These are phyloP conservation scores for Oscarella lobularis DNA, from an alignment of 37 sponge, comb jelly and placozoan species.

Conservation along the genomic window DNA sequence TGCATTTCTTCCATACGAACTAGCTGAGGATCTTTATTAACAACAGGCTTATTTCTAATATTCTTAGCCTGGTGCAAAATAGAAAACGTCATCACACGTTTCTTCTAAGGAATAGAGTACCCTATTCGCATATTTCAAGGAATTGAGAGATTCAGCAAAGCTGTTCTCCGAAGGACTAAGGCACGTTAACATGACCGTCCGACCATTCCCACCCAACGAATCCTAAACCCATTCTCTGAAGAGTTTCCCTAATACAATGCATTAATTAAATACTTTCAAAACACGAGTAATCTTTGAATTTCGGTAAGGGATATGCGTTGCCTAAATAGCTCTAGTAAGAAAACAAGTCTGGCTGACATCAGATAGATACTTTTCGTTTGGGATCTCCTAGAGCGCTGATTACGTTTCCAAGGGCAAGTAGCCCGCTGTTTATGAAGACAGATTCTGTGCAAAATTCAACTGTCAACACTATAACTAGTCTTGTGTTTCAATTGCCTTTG, in stretches of 20 bases:
- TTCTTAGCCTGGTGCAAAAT: background rate
- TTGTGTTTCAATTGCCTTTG: constrained; percentile 92
- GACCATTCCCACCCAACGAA: constrained; percentile 25
- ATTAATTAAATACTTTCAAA: constrained; percentile 5
- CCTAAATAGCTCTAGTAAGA: too few species aligned
- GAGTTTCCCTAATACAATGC: too few species aligned
- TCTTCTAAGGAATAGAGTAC: constrained; percentile 11
- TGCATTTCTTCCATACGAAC: background rate
- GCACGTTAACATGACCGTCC: constrained; percentile 58
- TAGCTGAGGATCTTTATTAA: background rate
- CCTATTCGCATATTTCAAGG: constrained; percentile 78
- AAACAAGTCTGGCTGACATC: too few species aligned
- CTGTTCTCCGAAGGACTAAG: constrained; percentile 38
- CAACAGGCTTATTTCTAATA: background rate
- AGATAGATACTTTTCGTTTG: background rate
- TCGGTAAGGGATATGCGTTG: constrained; percentile 30
- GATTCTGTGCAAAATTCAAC: background rate
- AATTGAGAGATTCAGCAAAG: constrained; percentile 71
- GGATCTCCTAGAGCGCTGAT: constrained; percentile 93
- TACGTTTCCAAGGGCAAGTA: constrained; percentile 92
- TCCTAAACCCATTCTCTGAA: background rate
- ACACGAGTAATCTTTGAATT: constrained; percentile 39
- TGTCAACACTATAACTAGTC: constrained; percentile 15
- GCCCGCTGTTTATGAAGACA: background rate
- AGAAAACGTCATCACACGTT: background rate